Percentiles rank a stretch among this genome's conserved stretches.
Conservation (phyloP, 2,888 invertebrate species). For the Nomada ferruginata region DNA sequence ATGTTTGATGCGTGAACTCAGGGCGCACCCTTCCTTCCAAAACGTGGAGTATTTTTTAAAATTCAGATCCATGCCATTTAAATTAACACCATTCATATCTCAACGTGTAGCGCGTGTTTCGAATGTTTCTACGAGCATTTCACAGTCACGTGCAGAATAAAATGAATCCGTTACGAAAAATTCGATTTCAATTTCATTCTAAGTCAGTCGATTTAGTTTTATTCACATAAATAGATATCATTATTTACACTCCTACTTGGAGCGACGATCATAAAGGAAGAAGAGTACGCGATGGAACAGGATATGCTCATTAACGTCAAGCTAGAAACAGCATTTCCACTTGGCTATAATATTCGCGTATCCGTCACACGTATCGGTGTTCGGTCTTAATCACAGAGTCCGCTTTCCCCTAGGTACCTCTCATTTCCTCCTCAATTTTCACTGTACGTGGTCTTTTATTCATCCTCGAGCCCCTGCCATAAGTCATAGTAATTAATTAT, state of each 20-base stretch:
- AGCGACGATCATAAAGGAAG: background rate
- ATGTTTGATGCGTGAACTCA: too few species aligned
- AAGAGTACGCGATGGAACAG: slow-evolving; percentile 20
- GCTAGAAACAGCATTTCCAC: slow-evolving; percentile 35
- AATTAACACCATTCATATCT: background rate
- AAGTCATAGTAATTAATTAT: slow-evolving; percentile 27
- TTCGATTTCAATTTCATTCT: background rate
- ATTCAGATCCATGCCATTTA: background rate
- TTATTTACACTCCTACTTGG: background rate
- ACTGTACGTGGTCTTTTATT: slow-evolving; percentile 30
- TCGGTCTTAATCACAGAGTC: slow-evolving; percentile 32
- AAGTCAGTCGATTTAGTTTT: background rate
- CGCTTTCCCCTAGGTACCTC: slow-evolving; percentile 28
- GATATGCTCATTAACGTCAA: slow-evolving; percentile 35
- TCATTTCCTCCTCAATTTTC: slow-evolving; percentile 39
- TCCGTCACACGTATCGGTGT: slow-evolving; percentile 32
- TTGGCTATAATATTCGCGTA: slow-evolving; percentile 23
- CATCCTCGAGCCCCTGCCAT: background rate
- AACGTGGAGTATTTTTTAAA: too few species aligned
- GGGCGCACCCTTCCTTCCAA: too few species aligned
- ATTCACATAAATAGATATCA: background rate
- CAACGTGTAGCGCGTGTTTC: too few species aligned
- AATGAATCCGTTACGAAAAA: background rate
- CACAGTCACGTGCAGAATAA: too few species aligned
- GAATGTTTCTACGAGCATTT: too few species aligned